Evolutionary conservation across 2,888 invertebrate species (phyloP).

Genomic region (Drosophila subquinaria): DNA sequence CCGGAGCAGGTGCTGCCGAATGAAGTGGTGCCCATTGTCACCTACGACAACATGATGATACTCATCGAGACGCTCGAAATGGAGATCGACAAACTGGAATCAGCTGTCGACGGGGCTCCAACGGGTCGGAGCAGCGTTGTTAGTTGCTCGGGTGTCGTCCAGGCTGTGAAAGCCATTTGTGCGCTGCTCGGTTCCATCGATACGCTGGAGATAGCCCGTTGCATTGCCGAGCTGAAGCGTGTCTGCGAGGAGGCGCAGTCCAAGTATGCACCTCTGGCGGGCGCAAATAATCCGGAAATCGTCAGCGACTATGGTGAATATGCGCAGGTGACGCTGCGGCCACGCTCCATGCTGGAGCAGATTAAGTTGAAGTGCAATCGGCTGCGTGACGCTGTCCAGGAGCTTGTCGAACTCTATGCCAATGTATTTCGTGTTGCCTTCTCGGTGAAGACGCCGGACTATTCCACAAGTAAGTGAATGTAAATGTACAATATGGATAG

Average conservation of each 20-base stretch:
- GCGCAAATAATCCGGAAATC: constrained; percentile 87
- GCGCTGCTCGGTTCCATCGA: constrained; percentile 95
- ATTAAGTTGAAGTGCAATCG: constrained; percentile 90
- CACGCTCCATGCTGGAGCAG: constrained; percentile 87
- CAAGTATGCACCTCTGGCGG: constrained; percentile 65
- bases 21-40: constrained; percentile 90
- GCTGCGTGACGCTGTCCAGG: constrained; percentile 92
- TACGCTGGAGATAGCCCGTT: constrained; percentile 93
- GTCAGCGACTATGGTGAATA: constrained; percentile 89
- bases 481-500: not conserved
- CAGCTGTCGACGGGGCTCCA: constrained; percentile 88
- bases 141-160: constrained; percentile 91
- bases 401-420: constrained; percentile 94
- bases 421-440: constrained; percentile 94
- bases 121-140: constrained; percentile 86
- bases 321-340: constrained; percentile 89
- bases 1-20: constrained; percentile 93
- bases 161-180: constrained; percentile 97
- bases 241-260: constrained; percentile 83
- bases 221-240: constrained; percentile 87
- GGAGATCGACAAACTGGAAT: constrained; percentile 91
- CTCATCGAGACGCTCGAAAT: constrained; percentile 92
- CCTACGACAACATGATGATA: constrained; percentile 94
- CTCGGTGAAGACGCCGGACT: constrained; percentile 88
- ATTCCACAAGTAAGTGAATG: constrained; percentile 86